phyloP scores from a whole-genome alignment of 2,797 vertebrate species.

The Argentina silus region DNA sequence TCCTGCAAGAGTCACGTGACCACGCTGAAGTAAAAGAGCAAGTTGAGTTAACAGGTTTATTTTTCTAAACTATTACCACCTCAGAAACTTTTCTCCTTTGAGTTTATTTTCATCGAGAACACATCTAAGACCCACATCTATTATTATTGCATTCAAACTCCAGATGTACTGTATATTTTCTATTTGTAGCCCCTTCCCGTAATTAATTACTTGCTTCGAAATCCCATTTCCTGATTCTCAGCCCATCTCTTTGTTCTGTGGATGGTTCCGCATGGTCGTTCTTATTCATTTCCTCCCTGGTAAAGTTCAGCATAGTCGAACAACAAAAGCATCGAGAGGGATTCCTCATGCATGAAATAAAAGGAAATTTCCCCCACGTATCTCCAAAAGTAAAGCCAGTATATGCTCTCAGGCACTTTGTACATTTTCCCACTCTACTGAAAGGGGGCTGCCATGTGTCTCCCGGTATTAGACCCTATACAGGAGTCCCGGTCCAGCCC shows the following conservation, averaged over 20 bases:
- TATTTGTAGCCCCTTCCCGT: too few species aligned
- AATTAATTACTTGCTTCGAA: not conserved
- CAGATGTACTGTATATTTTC: too few species aligned
- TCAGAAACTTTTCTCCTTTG: too few species aligned
- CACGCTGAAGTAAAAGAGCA: too few species aligned
- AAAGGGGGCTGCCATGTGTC: not conserved
- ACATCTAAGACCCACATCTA: too few species aligned
- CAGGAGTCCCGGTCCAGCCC: too few species aligned
- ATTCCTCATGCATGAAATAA: constrained; percentile 14
- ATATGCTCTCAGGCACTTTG: not conserved
- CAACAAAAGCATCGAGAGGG: not conserved
- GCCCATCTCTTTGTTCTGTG: not conserved
- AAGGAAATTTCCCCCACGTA: not conserved
- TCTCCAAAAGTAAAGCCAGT: not conserved
- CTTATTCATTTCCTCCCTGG: not conserved
- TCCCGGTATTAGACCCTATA: too few species aligned
- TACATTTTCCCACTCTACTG: not conserved
- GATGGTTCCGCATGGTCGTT: not conserved
- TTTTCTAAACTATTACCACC: too few species aligned
- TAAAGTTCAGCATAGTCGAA: not conserved
- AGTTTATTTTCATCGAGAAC: too few species aligned
- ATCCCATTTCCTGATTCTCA: not conserved
- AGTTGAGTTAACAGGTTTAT: too few species aligned
- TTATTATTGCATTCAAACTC: too few species aligned
- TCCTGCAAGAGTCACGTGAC: too few species aligned